Evolutionary conservation across 2,113 vertebrate genomes (phyloP).

Genomic region (Acanthisitta chloris): DNA sequence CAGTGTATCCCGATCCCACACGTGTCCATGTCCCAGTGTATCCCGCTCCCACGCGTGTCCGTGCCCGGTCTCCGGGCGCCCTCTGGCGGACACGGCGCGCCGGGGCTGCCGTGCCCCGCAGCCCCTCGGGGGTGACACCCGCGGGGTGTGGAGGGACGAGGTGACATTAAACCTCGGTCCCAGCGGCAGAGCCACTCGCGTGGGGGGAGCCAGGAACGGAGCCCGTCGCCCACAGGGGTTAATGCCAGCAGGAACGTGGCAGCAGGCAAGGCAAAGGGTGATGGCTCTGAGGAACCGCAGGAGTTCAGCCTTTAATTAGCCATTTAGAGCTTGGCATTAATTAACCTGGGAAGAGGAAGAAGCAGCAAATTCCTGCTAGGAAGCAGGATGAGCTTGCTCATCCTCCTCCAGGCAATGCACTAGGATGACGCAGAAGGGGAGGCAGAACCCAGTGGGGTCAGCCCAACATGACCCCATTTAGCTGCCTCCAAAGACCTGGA

Average conservation of each 20-base stretch:
- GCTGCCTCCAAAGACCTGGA: not conserved
- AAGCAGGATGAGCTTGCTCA: not conserved
- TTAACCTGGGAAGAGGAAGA: not conserved
- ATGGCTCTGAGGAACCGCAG: fast-evolving
- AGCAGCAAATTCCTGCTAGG: not conserved
- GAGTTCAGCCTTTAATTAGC: not conserved
- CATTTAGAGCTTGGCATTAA: no score
- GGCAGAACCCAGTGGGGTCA: not conserved
- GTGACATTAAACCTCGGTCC: not conserved
- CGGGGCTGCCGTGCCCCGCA: not conserved
- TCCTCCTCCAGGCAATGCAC: fast-evolving
- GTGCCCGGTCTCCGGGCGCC: not conserved
- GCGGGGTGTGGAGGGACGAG: fast-evolving
- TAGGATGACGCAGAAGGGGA: not conserved
- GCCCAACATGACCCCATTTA: fast-evolving
- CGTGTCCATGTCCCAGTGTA: not conserved
- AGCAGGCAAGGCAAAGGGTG: not conserved
- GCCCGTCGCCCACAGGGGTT: not conserved
- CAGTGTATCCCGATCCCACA: not conserved
- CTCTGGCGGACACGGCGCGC: not conserved
- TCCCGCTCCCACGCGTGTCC: not conserved
- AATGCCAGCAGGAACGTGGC: fast-evolving
- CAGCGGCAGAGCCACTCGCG: no score
- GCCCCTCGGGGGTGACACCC: not conserved
- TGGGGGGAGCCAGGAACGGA: no score